Evolutionary conservation across 2,888 invertebrate genomes (phyloP), one percentile per base, ranked within the genome.

Genomic region (Dryocosmus kuriphilus): DNA sequence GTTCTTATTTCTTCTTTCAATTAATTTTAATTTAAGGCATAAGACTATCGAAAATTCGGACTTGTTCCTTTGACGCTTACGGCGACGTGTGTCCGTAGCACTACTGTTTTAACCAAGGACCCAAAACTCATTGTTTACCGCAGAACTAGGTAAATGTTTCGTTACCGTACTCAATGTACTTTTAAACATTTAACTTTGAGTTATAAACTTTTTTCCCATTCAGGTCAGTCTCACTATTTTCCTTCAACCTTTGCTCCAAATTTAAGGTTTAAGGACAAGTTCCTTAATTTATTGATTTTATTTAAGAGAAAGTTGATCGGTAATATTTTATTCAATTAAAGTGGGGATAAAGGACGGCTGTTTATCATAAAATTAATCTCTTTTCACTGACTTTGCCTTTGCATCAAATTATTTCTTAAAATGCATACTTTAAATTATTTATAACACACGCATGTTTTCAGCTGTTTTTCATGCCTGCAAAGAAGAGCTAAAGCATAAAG

Each of bases 151-250:
- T 51, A 71, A 51, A 30, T 71, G 46, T 30, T 71, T 86, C 83
- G 84, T 87, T 85, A 84, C 85, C 83, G 85, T 82, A 87, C 82
- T 86, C 83, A 83, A 87, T 90, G 89, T 90, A 90, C 84, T 89
- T 88, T 87, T 88, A 89, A 83, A 84, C 83, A 86, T 86, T 71
- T 83, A 85, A 88, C 85, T 88, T 89, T 89, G 85, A 89, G 88
- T 90, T 87, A 88, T 89, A 88, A 90, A 90, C 81, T 88, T 82
- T 90, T 90, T 86, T 86, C 85, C 86, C 87, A 80, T 82, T 30
- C 24, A 79, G 75, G 41, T 77, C 65, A 77, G 78, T 81, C 75
- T 38, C 60, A 38, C 55, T 60, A 74, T 57, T 74, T 60, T 60
- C 74, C 74, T 38, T 7, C 19, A 22, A 19, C 27, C 60, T 74